Evolutionary conservation across 1,140 invertebrate species (phyloP), one percentile per base, ranked within the genome.

Genomic region (Hesperophylax magnus): DNA sequence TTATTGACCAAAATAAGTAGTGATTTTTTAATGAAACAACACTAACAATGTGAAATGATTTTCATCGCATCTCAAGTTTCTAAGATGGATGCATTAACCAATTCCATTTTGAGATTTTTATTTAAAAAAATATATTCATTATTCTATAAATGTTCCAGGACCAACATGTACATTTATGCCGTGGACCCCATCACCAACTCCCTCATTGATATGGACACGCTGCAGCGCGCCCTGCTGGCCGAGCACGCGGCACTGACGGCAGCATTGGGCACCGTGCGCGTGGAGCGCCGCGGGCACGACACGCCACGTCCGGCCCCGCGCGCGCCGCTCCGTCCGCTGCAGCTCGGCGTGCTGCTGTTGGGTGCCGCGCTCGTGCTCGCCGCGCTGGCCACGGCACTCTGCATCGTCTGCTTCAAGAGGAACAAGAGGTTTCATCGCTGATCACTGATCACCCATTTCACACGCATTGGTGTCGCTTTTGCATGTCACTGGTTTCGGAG

Each of bases 161-260:
- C 95, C 31, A 95, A 97, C 84, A 91, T 96, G 88, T 96, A 95
- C 82, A 90, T 97, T 52, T 97, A 97, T 85, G 96, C 94, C 0
- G 94, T 97, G 8, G 95, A 97, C 88, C 94, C 94, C 3, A 87
- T 93, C 74, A 93, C 95, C 1, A 96, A 97, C 86, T 91, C 94
- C 1, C 93, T 97, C 78, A 91, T 97, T 65, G 95, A 97, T 85
- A 95, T 94, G 91, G 94, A 95, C 67, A 92, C 92, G 1, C 85
- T 97, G 24, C 92, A 95, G 87, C 93, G 92, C 6, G 31, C 67
- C 3, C 20, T 58, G 17, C 53, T 72, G 54, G 9, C 18, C 2
- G 18, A 71, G 17, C 67, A 71, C 18, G 6, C 18, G 17, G 81
- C 85, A 2, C 86, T 88, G 86, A 86, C 86, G 3, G 88, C 87